Evolutionary conservation across 92 coral and sea anemone species (phyloP).

Genomic region (Zoanthus solanderi): DNA sequence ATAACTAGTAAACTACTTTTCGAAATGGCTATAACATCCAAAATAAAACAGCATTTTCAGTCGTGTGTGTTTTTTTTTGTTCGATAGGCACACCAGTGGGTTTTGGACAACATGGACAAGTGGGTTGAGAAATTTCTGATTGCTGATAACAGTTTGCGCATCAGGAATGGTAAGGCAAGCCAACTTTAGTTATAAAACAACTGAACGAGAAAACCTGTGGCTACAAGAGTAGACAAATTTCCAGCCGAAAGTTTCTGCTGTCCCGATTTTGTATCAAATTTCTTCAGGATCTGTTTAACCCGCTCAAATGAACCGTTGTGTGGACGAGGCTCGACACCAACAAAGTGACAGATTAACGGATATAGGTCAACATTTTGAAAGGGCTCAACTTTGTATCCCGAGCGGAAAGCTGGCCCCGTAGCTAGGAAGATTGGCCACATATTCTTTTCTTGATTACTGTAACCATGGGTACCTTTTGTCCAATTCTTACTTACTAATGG

Average conservation of each 20-base stretch:
- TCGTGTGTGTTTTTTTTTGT: background rate
- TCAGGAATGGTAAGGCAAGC: slow-evolving; percentile 79
- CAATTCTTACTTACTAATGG: slow-evolving; percentile 5
- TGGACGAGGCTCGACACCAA: slow-evolving; percentile 49
- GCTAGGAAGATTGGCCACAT: slow-evolving; percentile 71
- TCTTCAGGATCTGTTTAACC: slow-evolving; percentile 68
- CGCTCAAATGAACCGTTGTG: slow-evolving; percentile 80
- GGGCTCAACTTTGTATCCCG: slow-evolving; percentile 44
- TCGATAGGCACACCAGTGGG: slow-evolving; percentile 96
- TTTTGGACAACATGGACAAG: slow-evolving; percentile 90
- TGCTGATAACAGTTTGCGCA: slow-evolving; percentile 93
- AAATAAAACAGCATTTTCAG: background rate
- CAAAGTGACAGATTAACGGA: slow-evolving; percentile 58
- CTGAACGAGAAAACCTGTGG: too few relatives aligned
- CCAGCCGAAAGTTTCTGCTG: background rate
- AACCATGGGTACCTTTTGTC: slow-evolving; percentile 57
- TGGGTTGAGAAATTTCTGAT: slow-evolving; percentile 97
- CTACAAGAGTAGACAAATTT: too few relatives aligned
- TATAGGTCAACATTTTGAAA: slow-evolving; percentile 54
- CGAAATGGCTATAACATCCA: too few relatives aligned
- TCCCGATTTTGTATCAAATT: slow-evolving; percentile 10
- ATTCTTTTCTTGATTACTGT: slow-evolving; percentile 34
- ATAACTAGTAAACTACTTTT: background rate
- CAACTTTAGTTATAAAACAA: too few relatives aligned
- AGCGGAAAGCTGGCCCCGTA: slow-evolving; percentile 63